A percentile compares a stretch with the other conserved stretches of the same genome.
Evolutionary conservation across 2,797 vertebrate genomes (phyloP).

Genomic region (Sebastes glaucus): DNA sequence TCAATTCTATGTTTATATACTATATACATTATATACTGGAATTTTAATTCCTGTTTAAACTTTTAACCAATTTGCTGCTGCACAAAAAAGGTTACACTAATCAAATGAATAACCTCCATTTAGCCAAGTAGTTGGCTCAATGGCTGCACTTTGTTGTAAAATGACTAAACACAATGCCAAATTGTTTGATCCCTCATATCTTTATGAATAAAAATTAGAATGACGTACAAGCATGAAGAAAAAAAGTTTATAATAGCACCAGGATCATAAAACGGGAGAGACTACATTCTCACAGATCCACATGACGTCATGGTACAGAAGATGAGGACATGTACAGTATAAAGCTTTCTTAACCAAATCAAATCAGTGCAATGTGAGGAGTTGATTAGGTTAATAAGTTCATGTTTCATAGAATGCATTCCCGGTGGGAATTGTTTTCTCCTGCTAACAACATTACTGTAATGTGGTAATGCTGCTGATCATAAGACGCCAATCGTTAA

Average conservation of each 20-base stretch:
- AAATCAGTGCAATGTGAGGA: background rate
- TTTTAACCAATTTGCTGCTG: too few species aligned
- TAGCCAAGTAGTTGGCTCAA: background rate
- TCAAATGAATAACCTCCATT: background rate
- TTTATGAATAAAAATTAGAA: background rate
- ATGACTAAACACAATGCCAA: background rate
- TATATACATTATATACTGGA: too few species aligned
- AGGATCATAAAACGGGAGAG: background rate
- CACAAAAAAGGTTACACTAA: background rate
- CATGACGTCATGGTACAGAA: background rate
- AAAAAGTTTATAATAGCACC: background rate
- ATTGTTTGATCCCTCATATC: background rate
- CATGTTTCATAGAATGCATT: constrained; percentile 23
- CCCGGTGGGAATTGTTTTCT: constrained; percentile 7
- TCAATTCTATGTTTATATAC: too few species aligned
- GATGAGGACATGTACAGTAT: background rate
- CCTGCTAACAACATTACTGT: constrained; percentile 40
- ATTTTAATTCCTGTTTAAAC: too few species aligned
- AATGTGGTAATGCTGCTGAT: constrained; percentile 33
- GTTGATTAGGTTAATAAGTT: constrained; percentile 18
- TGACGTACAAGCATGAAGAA: background rate
- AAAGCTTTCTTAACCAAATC: background rate
- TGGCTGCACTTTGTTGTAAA: background rate
- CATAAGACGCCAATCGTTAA: constrained; percentile 23
- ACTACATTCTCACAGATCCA: background rate